These are phyloP conservation scores for Alosa alosa DNA, from an alignment of 2,113 vertebrate genomes.

Conservation along the genomic window DNA sequence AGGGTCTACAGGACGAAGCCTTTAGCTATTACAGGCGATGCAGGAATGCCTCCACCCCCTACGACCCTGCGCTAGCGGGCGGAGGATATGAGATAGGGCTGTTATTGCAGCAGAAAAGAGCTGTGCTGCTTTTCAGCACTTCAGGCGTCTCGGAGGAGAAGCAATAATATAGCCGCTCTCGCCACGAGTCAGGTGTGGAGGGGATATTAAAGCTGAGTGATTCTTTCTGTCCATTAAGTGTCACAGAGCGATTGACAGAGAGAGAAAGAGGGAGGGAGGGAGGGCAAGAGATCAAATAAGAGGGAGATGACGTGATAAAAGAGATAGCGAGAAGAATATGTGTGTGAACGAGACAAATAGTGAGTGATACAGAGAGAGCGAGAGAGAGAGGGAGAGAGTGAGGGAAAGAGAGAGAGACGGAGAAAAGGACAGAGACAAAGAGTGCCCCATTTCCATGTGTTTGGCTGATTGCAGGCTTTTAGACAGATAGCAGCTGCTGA, in stretches of 20 bases:
- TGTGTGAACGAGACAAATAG: neutral
- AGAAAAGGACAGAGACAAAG: neutral
- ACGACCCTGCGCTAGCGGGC: neutral
- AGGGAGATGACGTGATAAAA: neutral
- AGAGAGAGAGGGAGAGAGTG: neutral
- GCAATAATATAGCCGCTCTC: neutral
- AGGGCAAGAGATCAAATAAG: neutral
- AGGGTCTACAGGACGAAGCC: neutral
- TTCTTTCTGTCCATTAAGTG: slow-evolving; percentile 8
- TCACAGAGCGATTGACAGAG: neutral
- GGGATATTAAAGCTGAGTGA: slow-evolving; percentile 6
- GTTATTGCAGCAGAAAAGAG: neutral
- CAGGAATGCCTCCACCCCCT: too few relatives aligned
- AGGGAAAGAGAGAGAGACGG: neutral
- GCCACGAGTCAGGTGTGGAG: neutral
- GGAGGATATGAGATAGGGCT: neutral
- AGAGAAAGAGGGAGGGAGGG: neutral
- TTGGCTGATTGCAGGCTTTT: neutral
- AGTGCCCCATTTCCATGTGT: neutral
- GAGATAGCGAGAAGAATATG: neutral
- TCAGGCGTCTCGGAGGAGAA: neutral
- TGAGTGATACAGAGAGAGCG: neutral
- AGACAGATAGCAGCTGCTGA: neutral
- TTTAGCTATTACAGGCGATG: too few relatives aligned
- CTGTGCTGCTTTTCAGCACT: neutral